Conservation (phyloP, 2,797 vertebrate species). For the Ficedula albicollis region DNA sequence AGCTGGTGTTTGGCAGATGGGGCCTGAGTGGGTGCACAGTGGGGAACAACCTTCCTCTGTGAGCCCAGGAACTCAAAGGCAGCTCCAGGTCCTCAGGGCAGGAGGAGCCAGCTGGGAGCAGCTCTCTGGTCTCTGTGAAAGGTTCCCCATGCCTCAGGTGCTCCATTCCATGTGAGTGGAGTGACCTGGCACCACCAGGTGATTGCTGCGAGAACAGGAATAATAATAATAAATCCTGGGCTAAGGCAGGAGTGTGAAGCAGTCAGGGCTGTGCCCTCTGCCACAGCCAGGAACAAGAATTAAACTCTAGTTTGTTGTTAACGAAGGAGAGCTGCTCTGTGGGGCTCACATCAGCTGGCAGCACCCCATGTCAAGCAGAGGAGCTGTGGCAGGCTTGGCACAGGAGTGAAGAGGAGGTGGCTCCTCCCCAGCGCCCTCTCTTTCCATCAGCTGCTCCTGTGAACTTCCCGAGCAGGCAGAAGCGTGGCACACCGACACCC, state of each 20-base stretch:
- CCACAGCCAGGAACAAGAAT: neutral
- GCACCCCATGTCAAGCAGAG: fast-evolving
- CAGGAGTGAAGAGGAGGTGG: fast-evolving
- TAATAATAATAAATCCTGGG: neutral
- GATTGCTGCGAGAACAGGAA: neutral
- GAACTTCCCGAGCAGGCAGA: neutral
- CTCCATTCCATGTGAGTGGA: fast-evolving
- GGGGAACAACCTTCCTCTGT: neutral
- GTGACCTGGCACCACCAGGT: neutral
- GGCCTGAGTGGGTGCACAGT: fast-evolving
- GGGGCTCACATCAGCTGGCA: neutral
- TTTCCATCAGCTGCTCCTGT: neutral
- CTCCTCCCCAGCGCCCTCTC: fast-evolving
- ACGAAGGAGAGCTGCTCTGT: neutral
- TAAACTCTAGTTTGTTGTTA: neutral
- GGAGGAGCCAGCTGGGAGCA: neutral
- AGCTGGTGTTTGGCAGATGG: neutral
- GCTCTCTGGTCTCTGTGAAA: neutral
- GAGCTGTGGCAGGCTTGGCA: neutral
- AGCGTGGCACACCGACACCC: fast-evolving
- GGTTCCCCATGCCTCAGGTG: neutral
- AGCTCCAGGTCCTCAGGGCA: neutral
- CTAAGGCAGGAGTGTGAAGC: neutral
- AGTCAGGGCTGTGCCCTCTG: neutral
- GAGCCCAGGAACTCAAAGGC: neutral